Conservation (phyloP, 2,797 vertebrate genomes). For the Passerculus sandwichensis region DNA sequence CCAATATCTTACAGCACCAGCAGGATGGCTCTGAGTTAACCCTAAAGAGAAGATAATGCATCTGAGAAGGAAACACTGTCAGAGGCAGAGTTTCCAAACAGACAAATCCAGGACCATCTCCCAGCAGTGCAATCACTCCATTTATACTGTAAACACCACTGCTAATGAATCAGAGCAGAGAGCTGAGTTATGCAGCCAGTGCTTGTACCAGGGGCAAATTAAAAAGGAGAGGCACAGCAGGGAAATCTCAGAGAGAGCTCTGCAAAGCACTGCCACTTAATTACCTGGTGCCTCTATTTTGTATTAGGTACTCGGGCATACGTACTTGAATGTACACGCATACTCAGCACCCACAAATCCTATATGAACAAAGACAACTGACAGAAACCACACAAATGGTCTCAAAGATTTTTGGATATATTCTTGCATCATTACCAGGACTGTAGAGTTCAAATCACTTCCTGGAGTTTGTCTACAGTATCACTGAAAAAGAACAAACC, state of each 20-base stretch:
- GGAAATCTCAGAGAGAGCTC: neutral
- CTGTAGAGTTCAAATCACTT: neutral
- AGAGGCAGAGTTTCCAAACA: neutral
- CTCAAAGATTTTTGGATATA: neutral
- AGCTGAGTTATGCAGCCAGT: neutral
- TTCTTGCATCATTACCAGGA: neutral
- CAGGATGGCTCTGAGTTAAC: neutral
- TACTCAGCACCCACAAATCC: neutral
- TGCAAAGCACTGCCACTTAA: neutral
- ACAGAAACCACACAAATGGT: neutral
- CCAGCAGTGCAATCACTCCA: neutral
- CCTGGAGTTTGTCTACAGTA: neutral
- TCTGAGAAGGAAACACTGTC: neutral
- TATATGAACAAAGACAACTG: neutral
- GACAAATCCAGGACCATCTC: neutral
- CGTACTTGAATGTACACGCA: neutral
- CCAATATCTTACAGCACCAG: neutral
- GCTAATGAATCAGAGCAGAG: neutral
- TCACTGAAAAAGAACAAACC: neutral
- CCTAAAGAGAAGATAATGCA: neutral
- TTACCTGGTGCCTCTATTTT: neutral
- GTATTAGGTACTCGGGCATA: rapidly evolving
- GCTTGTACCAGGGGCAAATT: neutral
- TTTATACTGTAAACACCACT: neutral
- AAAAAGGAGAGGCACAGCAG: neutral